Evolutionary conservation across 2,113 vertebrate genomes (phyloP).

Genomic region (Burhinus bistriatus): DNA sequence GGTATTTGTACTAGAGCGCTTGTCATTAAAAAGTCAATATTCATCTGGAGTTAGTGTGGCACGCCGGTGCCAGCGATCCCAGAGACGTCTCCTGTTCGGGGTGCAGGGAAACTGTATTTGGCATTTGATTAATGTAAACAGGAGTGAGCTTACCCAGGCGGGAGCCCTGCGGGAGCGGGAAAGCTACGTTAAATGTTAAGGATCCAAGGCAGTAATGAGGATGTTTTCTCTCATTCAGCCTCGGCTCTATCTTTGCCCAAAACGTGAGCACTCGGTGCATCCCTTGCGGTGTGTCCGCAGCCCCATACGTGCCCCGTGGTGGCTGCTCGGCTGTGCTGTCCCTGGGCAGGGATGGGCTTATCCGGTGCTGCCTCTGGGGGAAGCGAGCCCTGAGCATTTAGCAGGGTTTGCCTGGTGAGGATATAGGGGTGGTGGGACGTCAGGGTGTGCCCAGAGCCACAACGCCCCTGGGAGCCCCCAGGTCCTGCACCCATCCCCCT

Average conservation of each 20-base stretch:
- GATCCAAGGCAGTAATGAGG: not conserved
- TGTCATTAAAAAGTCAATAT: slow-evolving; percentile 43
- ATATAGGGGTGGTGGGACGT: not conserved
- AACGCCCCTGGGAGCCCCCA: not conserved
- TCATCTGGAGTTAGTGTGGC: not conserved
- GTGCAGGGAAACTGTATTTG: not conserved
- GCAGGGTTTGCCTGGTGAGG: not conserved
- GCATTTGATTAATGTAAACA: slow-evolving; percentile 8
- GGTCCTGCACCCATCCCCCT: not conserved
- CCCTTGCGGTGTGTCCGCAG: not conserved
- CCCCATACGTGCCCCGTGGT: fast-evolving
- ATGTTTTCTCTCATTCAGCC: not conserved
- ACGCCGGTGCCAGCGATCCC: not conserved
- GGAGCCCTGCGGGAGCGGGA: not conserved
- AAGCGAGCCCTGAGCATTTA: not conserved
- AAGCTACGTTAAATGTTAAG: not conserved
- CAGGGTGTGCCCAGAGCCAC: not conserved
- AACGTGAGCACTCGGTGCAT: not conserved
- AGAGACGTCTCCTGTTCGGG: not conserved
- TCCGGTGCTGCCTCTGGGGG: not conserved
- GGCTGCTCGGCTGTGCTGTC: not conserved
- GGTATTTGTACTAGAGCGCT: not conserved
- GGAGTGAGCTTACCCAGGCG: not conserved
- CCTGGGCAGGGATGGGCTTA: not conserved
- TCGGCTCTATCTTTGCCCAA: not conserved